phyloP scores from a whole-genome alignment of 2,888 invertebrate species.

The Hyposoter didymator region DNA sequence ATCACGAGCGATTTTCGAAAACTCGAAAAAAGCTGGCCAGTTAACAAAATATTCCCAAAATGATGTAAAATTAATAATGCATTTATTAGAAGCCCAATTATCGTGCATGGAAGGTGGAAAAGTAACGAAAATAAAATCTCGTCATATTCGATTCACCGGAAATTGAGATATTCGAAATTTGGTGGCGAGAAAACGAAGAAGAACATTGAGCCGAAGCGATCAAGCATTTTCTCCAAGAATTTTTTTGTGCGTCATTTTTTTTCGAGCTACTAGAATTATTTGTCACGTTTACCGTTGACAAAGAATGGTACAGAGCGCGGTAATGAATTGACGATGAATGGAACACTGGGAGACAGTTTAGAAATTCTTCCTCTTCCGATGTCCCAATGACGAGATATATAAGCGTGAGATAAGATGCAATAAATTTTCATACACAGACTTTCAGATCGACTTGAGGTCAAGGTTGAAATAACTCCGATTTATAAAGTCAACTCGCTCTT shows the following conservation, averaged over 20 bases:
- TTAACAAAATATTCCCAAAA: too few relatives aligned
- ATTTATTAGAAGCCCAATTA: too few relatives aligned
- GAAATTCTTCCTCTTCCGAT: slow-evolving; percentile 32
- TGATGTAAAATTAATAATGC: too few relatives aligned
- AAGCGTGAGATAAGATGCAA: slow-evolving; percentile 55
- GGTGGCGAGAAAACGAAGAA: too few relatives aligned
- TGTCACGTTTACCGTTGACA: not conserved
- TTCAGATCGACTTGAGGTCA: slow-evolving; percentile 75
- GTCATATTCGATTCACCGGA: too few relatives aligned
- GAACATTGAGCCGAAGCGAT: too few relatives aligned
- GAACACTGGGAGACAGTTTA: slow-evolving; percentile 15
- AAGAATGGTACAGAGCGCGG: not conserved
- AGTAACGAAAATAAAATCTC: too few relatives aligned
- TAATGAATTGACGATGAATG: slow-evolving; percentile 3
- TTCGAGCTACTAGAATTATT: not conserved
- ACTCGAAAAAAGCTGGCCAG: too few relatives aligned
- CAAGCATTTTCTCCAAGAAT: not conserved
- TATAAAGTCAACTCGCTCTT: slow-evolving; percentile 79
- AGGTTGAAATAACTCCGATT: slow-evolving; percentile 78
- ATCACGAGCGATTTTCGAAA: not conserved
- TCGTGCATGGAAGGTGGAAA: too few relatives aligned
- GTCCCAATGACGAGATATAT: slow-evolving; percentile 15
- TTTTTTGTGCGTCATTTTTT: not conserved
- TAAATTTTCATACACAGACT: slow-evolving; percentile 43
- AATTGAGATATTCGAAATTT: too few relatives aligned